Evolutionary conservation across 2,888 invertebrate genomes (phyloP).

Genomic region (Nomada ferruginata): DNA sequence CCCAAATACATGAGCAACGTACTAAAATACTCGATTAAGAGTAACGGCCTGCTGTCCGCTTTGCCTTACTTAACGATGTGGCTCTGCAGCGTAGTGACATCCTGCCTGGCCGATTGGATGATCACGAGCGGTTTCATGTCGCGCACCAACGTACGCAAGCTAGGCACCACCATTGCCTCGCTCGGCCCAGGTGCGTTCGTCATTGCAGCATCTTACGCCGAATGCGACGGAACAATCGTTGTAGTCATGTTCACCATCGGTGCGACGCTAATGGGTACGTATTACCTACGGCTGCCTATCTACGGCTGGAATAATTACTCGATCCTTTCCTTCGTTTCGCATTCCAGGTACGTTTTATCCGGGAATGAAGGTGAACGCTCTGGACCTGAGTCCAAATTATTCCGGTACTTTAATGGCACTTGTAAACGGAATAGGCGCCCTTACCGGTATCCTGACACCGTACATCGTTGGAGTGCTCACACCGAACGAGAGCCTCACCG

Average conservation of each 20-base stretch:
- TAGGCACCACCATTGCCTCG: conserved; percentile 85
- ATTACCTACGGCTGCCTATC: background rate
- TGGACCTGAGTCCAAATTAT: conserved; percentile 85
- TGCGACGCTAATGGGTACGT: conserved; percentile 84
- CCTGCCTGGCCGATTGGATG: conserved; percentile 83
- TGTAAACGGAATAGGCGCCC: conserved; percentile 88
- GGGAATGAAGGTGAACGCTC: conserved; percentile 85
- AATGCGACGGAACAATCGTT: conserved; percentile 82
- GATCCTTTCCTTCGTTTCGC: background rate
- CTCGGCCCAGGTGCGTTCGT: conserved; percentile 85
- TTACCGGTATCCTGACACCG: conserved; percentile 90
- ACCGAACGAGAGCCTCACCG: conserved; percentile 78
- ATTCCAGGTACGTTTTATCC: conserved; percentile 83
- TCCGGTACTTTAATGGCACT: conserved; percentile 85
- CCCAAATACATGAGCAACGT: conserved; percentile 84
- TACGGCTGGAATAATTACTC: background rate
- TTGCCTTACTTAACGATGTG: conserved; percentile 85
- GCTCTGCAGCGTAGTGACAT: conserved; percentile 81
- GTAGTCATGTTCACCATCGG: conserved; percentile 84
- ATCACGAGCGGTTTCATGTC: conserved; percentile 79
- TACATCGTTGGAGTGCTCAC: conserved; percentile 88
- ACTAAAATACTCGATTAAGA: conserved; percentile 80
- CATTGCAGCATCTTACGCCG: conserved; percentile 84
- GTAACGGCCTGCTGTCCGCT: conserved; percentile 83
- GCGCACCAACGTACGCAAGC: conserved; percentile 84